Conservation (phyloP, 2,888 invertebrate species). For the Lucinisca nassula region DNA sequence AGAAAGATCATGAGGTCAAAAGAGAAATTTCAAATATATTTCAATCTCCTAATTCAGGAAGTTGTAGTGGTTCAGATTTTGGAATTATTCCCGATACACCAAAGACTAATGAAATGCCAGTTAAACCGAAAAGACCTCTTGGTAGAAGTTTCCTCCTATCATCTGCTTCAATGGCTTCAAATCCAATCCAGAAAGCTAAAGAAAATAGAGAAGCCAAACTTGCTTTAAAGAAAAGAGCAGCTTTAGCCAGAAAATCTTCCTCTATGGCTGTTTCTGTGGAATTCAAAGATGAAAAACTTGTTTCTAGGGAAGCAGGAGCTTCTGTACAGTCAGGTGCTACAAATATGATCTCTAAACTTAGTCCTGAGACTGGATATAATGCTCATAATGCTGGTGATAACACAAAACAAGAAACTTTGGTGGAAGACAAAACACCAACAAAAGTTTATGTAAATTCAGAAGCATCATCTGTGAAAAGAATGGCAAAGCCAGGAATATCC, state of each 20-base stretch:
- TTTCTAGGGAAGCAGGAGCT: neutral
- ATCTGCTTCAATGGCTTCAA: slow-evolving; percentile 56
- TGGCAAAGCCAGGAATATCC: slow-evolving; percentile 74
- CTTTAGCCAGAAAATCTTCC: slow-evolving; percentile 59
- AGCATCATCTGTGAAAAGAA: slow-evolving; percentile 68
- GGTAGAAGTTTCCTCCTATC: slow-evolving; percentile 78
- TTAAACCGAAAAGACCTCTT: slow-evolving; percentile 59
- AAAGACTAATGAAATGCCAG: slow-evolving; percentile 48
- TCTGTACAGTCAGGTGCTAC: neutral
- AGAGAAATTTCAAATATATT: neutral
- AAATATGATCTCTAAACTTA: neutral
- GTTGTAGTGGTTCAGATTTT: slow-evolving; percentile 48
- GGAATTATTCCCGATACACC: slow-evolving; percentile 81
- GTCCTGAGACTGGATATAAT: neutral
- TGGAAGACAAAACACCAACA: slow-evolving; percentile 2
- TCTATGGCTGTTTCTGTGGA: slow-evolving; percentile 57
- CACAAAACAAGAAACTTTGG: slow-evolving; percentile 25
- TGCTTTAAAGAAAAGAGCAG: slow-evolving; percentile 50
- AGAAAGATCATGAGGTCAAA: slow-evolving; percentile 16
- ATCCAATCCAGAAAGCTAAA: slow-evolving; percentile 73
- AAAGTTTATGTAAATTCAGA: slow-evolving; percentile 21
- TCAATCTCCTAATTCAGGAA: slow-evolving; percentile 21
- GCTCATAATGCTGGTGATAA: neutral
- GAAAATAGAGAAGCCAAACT: slow-evolving; percentile 61
- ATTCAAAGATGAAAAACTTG: slow-evolving; percentile 34